A percentile compares a stretch with the other conserved stretches of the same genome.
Evolutionary conservation across 2,797 vertebrate genomes (phyloP).

Genomic region (Crocodylus rhombifer): DNA sequence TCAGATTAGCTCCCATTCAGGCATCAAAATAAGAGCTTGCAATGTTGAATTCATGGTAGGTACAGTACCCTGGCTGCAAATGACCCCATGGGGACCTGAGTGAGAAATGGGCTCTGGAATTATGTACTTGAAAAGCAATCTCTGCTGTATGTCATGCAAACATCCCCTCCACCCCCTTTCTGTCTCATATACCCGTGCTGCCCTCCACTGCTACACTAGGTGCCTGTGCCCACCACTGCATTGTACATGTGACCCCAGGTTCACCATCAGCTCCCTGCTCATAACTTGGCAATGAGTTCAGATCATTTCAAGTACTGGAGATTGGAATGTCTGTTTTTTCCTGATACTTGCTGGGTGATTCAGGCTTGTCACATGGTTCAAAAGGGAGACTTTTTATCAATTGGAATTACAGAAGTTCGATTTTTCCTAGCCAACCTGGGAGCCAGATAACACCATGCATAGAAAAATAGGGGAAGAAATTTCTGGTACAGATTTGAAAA

Average conservation of each 20-base stretch:
- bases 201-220: too few species aligned
- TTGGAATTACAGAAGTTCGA: neutral
- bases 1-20: neutral
- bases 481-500: neutral
- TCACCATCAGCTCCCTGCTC: too few species aligned
- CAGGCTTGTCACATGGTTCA: neutral
- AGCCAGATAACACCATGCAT: neutral
- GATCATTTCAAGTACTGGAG: accelerated
- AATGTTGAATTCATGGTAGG: neutral
- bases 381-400: neutral
- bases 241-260: too few species aligned
- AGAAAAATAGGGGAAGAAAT: neutral
- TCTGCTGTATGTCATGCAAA: too few species aligned
- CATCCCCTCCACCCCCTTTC: too few species aligned
- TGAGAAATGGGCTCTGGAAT: too few species aligned
- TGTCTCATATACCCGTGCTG: too few species aligned
- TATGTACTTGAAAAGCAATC: too few species aligned
- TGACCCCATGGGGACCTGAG: too few species aligned
- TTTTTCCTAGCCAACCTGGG: neutral
- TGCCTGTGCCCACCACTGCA: too few species aligned
- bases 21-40: neutral
- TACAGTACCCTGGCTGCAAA: neutral
- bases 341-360: accelerated
- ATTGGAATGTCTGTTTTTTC: accelerated
- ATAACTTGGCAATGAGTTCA: accelerated